phyloP scores from a whole-genome alignment of 2,113 vertebrate species.

The Aptenodytes patagonicus region DNA sequence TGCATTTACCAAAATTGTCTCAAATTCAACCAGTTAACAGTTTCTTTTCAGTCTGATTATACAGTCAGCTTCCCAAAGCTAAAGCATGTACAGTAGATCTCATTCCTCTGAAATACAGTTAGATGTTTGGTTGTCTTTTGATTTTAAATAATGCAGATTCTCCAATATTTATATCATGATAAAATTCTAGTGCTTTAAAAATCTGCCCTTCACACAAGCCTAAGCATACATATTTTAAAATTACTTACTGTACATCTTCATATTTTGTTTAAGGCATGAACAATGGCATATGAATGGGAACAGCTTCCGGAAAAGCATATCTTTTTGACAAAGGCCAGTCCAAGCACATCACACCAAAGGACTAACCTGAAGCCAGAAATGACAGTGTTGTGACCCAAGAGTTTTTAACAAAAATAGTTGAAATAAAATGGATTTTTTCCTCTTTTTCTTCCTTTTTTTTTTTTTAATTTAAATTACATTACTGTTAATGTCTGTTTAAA shows the following conservation, averaged over 20 bases:
- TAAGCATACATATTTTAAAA: constrained; percentile 74
- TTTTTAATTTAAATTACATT: constrained; percentile 16
- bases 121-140: neutral
- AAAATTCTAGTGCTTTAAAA: constrained; percentile 77
- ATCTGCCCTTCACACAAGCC: constrained; percentile 64
- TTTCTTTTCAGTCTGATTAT: constrained; percentile 15
- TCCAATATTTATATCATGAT: constrained; percentile 60
- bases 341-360: constrained; percentile 58
- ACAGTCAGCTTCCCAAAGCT: constrained; percentile 28
- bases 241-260: constrained; percentile 74
- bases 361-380: constrained; percentile 64
- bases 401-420: constrained; percentile 49
- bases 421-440: constrained; percentile 15
- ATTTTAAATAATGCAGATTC: constrained; percentile 25
- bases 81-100: constrained; percentile 39
- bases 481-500: constrained; percentile 67
- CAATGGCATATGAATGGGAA: constrained; percentile 72
- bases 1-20: neutral
- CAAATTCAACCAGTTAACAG: neutral
- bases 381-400: constrained; percentile 16
- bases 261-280: constrained; percentile 82
- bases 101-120: neutral
- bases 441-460: neutral
- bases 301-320: constrained; percentile 67
- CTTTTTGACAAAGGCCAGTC: constrained; percentile 63